phyloP scores from a whole-genome alignment of 2,888 invertebrate genomes.

The Leptinotarsa tumamoca region DNA sequence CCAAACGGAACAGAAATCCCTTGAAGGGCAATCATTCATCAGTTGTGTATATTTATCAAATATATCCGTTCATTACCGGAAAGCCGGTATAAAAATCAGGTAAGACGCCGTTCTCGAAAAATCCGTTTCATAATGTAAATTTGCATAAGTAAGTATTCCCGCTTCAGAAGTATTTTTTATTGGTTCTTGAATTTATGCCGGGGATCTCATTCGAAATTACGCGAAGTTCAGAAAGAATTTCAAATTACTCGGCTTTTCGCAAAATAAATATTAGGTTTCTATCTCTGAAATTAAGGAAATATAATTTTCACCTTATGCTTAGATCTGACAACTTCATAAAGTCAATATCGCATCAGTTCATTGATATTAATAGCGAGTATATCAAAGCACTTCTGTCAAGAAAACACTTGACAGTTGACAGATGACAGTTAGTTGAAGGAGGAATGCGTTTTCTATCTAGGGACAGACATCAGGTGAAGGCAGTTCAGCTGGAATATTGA shows the following conservation, averaged over 20 bases:
- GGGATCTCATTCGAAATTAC: neutral
- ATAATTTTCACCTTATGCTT: neutral
- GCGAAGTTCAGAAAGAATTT: neutral
- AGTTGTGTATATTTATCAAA: constrained; percentile 12
- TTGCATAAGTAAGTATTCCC: neutral
- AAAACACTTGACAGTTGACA: too few species aligned
- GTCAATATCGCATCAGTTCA: too few species aligned
- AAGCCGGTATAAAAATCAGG: neutral
- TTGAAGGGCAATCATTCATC: neutral
- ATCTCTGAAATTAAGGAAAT: neutral
- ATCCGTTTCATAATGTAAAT: neutral
- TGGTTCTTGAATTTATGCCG: neutral
- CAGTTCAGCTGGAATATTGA: too few species aligned
- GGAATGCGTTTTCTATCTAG: too few species aligned
- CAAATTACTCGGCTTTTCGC: neutral
- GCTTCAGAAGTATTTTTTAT: constrained; percentile 5
- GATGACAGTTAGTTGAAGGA: too few species aligned
- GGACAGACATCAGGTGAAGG: too few species aligned
- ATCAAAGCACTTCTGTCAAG: too few species aligned
- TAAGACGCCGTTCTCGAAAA: neutral
- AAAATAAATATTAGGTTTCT: neutral
- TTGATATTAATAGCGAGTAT: too few species aligned
- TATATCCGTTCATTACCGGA: neutral
- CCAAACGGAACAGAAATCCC: neutral
- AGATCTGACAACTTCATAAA: neutral